A percentile compares a stretch with the other conserved stretches of the same genome.
Conservation (phyloP, 2,113 vertebrate genomes). For the Corythaeola cristata region DNA sequence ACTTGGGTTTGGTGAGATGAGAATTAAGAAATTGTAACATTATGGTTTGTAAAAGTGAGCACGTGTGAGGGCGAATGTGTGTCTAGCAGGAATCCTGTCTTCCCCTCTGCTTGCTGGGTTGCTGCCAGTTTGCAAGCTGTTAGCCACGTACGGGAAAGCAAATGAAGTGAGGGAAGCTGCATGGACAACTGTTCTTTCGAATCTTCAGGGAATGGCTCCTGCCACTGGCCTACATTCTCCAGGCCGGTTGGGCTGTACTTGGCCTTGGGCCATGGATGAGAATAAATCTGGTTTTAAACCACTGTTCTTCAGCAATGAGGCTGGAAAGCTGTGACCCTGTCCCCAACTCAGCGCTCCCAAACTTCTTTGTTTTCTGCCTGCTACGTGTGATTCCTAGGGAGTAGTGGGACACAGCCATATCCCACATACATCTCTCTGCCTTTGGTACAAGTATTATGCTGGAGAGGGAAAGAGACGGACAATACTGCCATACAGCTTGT, state of each 20-base stretch:
- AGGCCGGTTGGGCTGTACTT: neutral
- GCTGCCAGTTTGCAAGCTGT: constrained; percentile 56
- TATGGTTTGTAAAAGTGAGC: neutral
- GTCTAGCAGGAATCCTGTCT: constrained; percentile 7
- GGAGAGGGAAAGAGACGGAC: neutral
- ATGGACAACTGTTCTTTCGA: neutral
- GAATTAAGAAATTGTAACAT: neutral
- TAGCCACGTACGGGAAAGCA: neutral
- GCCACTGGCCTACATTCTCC: neutral
- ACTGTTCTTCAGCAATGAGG: neutral
- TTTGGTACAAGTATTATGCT: neutral
- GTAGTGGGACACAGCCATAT: neutral
- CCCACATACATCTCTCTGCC: neutral
- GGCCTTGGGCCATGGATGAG: neutral
- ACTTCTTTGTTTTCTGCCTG: neutral
- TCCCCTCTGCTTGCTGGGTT: constrained; percentile 10
- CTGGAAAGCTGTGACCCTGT: neutral
- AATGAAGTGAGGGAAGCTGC: neutral
- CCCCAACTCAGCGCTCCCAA: neutral
- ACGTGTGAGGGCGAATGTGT: neutral
- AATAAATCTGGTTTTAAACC: neutral
- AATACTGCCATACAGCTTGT: neutral
- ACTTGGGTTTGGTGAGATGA: neutral
- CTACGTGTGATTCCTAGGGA: neutral
- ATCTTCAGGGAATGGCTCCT: constrained; percentile 17